Conservation (phyloP, 2,113 vertebrate genomes). For the Gyps fulvus region DNA sequence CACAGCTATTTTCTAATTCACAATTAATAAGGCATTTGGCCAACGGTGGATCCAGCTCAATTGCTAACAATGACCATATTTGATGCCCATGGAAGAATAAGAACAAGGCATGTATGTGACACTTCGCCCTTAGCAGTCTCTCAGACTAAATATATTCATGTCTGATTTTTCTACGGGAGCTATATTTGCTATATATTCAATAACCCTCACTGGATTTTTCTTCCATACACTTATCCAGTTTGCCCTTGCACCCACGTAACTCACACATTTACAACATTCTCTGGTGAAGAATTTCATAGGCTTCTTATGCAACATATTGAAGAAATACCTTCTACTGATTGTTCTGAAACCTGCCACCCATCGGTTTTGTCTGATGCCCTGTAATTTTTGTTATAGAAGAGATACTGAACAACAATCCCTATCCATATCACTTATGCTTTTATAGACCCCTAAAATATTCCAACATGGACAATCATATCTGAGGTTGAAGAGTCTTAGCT, state of each 20-base stretch:
- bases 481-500: neutral
- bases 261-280: rapidly evolving
- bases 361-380: neutral
- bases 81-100: neutral
- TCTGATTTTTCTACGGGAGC: neutral
- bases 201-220: neutral
- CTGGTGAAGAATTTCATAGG: neutral
- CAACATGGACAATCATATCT: neutral
- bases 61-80: neutral
- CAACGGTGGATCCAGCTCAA: rapidly evolving
- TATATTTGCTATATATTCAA: neutral
- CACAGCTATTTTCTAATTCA: neutral
- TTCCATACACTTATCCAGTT: neutral
- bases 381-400: neutral
- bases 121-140: neutral
- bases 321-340: neutral
- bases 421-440: neutral
- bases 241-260: neutral
- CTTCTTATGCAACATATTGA: neutral
- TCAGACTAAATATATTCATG: neutral
- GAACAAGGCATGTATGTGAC: neutral
- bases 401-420: neutral
- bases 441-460: neutral
- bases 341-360: neutral
- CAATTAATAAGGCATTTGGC: neutral